Conservation (phyloP, 1,140 invertebrate genomes). For the Dendrolimus punctatus region DNA sequence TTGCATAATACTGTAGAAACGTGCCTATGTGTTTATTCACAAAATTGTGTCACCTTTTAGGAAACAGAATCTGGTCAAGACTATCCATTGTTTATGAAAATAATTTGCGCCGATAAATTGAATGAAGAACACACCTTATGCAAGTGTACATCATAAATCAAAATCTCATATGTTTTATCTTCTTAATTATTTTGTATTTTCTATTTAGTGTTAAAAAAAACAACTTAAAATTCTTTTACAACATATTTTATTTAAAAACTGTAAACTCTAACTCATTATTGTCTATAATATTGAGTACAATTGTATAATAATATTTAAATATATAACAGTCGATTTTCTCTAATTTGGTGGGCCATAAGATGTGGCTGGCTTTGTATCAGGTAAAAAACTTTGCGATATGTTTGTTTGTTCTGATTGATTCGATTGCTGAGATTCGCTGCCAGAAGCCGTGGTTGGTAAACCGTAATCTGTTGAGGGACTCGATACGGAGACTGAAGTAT, state of each 20-base stretch:
- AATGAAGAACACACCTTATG: conserved; percentile 1
- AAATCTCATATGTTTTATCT: no score
- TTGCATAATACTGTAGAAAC: no score
- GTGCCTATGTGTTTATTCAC: no score
- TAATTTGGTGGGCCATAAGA: conserved; percentile 27
- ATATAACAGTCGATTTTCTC: no score
- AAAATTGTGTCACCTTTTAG: conserved; percentile 8
- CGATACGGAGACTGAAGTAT: conserved; percentile 14
- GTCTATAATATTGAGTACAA: no score
- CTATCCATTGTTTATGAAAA: conserved; percentile 32
- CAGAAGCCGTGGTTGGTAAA: conserved; percentile 11
- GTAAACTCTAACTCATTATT: conserved; percentile 2
- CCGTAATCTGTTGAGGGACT: conserved; percentile 24
- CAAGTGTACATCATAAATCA: no score
- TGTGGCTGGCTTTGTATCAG: conserved; percentile 20
- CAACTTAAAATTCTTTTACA: no score
- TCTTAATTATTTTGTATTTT: no score
- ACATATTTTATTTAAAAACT: conserved; percentile 35
- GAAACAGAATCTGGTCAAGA: conserved; percentile 5
- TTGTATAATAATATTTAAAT: no score
- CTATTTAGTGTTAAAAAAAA: no score
- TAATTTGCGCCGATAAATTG: conserved; percentile 23
- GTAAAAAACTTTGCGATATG: conserved; percentile 18
- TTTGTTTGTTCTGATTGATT: conserved; percentile 9
- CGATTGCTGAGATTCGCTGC: conserved; percentile 8